Percentiles rank a stretch among this genome's conserved stretches.
phyloP scores from a whole-genome alignment of 2,113 vertebrate genomes.

The Bagarius yarrelli region DNA sequence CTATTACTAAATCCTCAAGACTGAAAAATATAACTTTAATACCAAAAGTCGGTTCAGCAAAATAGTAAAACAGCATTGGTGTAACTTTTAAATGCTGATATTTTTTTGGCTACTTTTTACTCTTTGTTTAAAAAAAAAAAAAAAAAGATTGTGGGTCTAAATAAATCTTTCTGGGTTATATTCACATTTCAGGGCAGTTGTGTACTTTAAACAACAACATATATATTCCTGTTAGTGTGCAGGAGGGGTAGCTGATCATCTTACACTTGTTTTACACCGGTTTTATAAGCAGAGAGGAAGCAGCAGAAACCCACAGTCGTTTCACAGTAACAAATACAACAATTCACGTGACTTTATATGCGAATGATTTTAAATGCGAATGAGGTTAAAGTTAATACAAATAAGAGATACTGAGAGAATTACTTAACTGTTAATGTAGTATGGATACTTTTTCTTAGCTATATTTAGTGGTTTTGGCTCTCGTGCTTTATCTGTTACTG shows the following conservation, averaged over 20 bases:
- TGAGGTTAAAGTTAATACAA: too few relatives aligned
- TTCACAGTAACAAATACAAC: too few relatives aligned
- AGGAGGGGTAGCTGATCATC: neutral
- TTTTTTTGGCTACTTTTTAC: neutral
- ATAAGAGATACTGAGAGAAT: too few relatives aligned
- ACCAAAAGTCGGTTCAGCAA: neutral
- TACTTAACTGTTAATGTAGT: too few relatives aligned
- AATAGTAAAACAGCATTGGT: neutral
- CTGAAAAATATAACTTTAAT: neutral
- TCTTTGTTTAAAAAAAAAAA: neutral
- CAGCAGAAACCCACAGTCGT: too few relatives aligned
- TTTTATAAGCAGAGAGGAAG: too few relatives aligned
- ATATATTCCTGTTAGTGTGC: constrained; percentile 11
- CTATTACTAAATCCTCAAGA: neutral
- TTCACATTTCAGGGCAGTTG: neutral
- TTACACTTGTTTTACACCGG: too few relatives aligned
- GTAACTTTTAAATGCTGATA: neutral
- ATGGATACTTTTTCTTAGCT: too few relatives aligned
- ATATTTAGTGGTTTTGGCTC: too few relatives aligned
- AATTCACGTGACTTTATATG: too few relatives aligned
- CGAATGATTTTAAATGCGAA: too few relatives aligned
- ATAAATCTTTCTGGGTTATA: neutral
- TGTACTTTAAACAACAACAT: constrained; percentile 13
- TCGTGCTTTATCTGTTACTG: too few relatives aligned
- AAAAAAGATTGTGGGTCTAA: neutral